A percentile compares a stretch with the other conserved stretches of the same genome.
phyloP scores from a whole-genome alignment of 2,888 invertebrate species.

The Theodoxus fluviatilis region DNA sequence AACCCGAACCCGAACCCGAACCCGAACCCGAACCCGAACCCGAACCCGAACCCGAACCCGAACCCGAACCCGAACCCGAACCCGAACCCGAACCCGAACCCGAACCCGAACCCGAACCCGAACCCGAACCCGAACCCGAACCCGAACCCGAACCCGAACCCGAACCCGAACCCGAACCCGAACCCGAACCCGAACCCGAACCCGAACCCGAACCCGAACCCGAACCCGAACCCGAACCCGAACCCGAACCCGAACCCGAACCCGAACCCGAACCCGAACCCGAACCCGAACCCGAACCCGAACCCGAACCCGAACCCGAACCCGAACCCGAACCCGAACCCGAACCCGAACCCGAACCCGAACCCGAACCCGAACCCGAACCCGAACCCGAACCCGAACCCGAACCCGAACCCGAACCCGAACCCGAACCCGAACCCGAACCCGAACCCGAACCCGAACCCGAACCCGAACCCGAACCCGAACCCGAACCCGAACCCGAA shows the following conservation, averaged over 20 bases:
- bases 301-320: constrained; percentile 16
- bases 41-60: neutral
- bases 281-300: neutral
- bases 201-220: neutral
- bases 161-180: constrained; percentile 16
- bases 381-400: constrained; percentile 16
- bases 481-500: neutral
- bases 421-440: constrained; percentile 6
- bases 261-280: constrained; percentile 15
- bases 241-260: constrained; percentile 16
- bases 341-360: constrained; percentile 1
- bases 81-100: constrained; percentile 6
- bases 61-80: constrained; percentile 6
- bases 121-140: constrained; percentile 16
- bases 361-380: constrained; percentile 6
- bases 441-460: constrained; percentile 1
- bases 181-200: constrained; percentile 11
- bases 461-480: constrained; percentile 1
- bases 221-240: neutral
- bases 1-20: neutral
- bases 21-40: neutral
- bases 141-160: constrained; percentile 16
- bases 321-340: neutral
- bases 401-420: neutral
- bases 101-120: constrained; percentile 1